These are phyloP conservation scores for Eptatretus atami DNA, from an alignment of 2,797 vertebrate genomes.

Conservation along the genomic window DNA sequence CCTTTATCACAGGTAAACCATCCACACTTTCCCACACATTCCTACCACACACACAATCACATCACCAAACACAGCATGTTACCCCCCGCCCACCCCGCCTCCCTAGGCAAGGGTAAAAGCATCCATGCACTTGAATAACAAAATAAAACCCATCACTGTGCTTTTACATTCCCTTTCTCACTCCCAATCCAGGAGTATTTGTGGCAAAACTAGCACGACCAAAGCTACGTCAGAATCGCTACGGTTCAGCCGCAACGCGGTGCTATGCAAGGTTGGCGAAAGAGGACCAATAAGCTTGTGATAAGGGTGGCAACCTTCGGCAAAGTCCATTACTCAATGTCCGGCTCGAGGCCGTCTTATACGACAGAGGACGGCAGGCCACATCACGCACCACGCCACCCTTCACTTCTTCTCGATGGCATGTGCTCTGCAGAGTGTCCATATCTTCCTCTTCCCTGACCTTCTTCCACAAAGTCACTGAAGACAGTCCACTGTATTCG, in stretches of 20 bases:
- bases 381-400: constrained; percentile 39
- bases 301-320: constrained; percentile 58
- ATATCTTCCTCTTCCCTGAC: constrained; percentile 59
- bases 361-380: constrained; percentile 41
- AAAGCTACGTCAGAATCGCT: constrained; percentile 57
- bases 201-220: constrained; percentile 86
- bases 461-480: constrained; percentile 39
- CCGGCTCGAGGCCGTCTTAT: constrained; percentile 48
- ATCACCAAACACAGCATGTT: too few relatives aligned
- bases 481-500: constrained; percentile 36
- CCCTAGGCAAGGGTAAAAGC: too few relatives aligned
- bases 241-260: constrained; percentile 42
- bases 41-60: neutral
- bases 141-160: too few relatives aligned
- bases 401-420: constrained; percentile 49
- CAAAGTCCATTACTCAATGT: constrained; percentile 43
- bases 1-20: constrained; percentile 89
- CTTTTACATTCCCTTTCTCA: too few relatives aligned
- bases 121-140: too few relatives aligned
- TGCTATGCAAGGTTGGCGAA: constrained; percentile 36
- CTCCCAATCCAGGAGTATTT: constrained; percentile 37
- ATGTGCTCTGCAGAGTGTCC: constrained; percentile 31
- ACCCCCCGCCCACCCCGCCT: too few relatives aligned
- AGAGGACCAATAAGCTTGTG: constrained; percentile 27
- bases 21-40: neutral